These are phyloP conservation scores for Pararge aegeria DNA, from an alignment of 1,140 invertebrate genomes.

Conservation along the genomic window DNA sequence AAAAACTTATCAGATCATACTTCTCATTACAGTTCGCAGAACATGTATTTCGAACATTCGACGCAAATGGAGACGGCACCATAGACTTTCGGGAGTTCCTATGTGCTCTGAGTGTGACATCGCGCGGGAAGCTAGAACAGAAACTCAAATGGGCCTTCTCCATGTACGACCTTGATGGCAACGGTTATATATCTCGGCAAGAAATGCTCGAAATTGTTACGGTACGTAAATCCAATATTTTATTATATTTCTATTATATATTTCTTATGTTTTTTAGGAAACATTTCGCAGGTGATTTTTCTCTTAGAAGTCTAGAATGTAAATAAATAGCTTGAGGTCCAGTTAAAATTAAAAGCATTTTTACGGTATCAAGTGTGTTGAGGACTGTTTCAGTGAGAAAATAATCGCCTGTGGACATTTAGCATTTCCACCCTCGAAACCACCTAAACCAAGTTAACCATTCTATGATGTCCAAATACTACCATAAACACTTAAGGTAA, in stretches of 20 bases:
- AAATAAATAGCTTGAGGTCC: too few species aligned
- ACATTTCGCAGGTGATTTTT: too few species aligned
- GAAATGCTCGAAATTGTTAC: slow-evolving; percentile 98
- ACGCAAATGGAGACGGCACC: slow-evolving; percentile 97
- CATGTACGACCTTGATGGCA: slow-evolving; percentile 97
- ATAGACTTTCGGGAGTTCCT: slow-evolving; percentile 99
- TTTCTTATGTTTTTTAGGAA: background rate
- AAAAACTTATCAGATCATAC: background rate
- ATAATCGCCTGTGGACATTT: too few species aligned
- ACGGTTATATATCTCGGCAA: slow-evolving; percentile 96
- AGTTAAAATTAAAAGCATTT: too few species aligned
- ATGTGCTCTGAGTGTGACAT: slow-evolving; percentile 96
- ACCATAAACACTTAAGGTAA: too few species aligned
- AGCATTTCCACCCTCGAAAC: too few species aligned
- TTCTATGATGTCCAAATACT: too few species aligned
- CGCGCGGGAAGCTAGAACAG: slow-evolving; percentile 97
- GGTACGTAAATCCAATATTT: slow-evolving; percentile 83
- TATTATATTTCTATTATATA: background rate
- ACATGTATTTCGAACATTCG: slow-evolving; percentile 98
- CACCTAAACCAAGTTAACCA: too few species aligned
- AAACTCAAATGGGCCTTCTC: slow-evolving; percentile 99
- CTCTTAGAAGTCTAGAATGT: too few species aligned
- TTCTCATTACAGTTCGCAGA: slow-evolving; percentile 90
- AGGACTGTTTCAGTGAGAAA: too few species aligned
- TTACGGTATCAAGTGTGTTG: too few species aligned